Percentiles rank a stretch among this genome's conserved stretches.
These are phyloP conservation scores for Tipula lateralis DNA, from an alignment of 2,888 invertebrate species.

Conservation along the genomic window DNA sequence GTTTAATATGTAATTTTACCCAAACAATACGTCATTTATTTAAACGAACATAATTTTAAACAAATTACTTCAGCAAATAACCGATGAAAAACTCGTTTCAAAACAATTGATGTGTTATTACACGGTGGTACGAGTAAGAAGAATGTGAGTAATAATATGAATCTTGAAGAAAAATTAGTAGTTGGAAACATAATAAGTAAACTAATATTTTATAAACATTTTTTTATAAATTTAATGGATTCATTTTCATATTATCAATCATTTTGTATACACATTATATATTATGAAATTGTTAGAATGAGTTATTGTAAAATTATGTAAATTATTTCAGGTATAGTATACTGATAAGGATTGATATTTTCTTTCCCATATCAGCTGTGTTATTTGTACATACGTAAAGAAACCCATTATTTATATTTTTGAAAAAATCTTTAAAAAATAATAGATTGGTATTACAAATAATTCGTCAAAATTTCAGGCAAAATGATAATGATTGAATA, in stretches of 20 bases:
- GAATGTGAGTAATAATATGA: background rate
- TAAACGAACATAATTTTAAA: too few relatives aligned
- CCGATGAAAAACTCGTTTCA: too few relatives aligned
- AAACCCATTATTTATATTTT: background rate
- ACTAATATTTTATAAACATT: background rate
- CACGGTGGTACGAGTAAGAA: background rate
- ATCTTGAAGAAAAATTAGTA: background rate
- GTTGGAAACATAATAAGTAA: background rate
- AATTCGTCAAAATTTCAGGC: background rate
- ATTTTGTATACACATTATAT: background rate
- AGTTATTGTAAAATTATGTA: background rate
- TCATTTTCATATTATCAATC: slow-evolving; percentile 2
- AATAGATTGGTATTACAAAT: background rate
- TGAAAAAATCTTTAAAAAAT: background rate
- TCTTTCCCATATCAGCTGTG: background rate
- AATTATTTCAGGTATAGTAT: background rate
- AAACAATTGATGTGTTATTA: background rate
- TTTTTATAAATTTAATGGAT: background rate
- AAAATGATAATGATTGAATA: background rate
- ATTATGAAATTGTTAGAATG: background rate
- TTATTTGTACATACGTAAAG: background rate
- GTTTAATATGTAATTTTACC: too few relatives aligned
- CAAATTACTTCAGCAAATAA: too few relatives aligned
- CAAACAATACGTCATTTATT: too few relatives aligned
- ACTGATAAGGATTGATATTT: background rate